Evolutionary conservation across 2,888 invertebrate species (phyloP).

Genomic region (Orgyia antiqua): DNA sequence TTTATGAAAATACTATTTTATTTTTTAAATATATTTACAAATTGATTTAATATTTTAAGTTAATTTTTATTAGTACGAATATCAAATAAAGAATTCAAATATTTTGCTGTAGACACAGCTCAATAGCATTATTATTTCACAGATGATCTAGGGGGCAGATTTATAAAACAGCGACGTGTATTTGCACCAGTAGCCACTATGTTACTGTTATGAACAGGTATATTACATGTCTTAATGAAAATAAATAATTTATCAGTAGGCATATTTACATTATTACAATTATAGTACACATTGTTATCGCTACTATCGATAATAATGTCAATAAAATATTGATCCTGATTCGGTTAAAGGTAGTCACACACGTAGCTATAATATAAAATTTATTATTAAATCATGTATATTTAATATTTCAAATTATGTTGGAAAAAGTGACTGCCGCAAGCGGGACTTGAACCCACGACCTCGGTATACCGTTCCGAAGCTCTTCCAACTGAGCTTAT

Average conservation of each 20-base stretch:
- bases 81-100: conserved; percentile 68
- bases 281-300: conserved; percentile 35
- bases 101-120: conserved; percentile 54
- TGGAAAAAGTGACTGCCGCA: no score
- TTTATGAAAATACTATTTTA: conserved; percentile 31
- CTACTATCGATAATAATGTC: conserved; percentile 42
- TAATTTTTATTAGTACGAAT: conserved; percentile 9
- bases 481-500: no score
- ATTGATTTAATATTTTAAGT: not conserved
- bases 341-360: conserved; percentile 13
- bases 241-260: conserved; percentile 48
- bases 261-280: conserved; percentile 41
- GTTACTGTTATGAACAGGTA: conserved; percentile 32
- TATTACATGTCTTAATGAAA: conserved; percentile 34
- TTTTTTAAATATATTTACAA: conserved; percentile 8
- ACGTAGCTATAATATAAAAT: conserved; percentile 10
- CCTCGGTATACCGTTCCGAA: no score
- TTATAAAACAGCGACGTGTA: conserved; percentile 38
- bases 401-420: no score
- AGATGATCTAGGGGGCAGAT: conserved; percentile 19
- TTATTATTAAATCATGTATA: no score
- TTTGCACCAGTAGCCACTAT: conserved; percentile 21
- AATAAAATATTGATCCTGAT: conserved; percentile 43
- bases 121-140: conserved; percentile 50
- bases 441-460: no score